Percentiles rank a stretch among this genome's conserved stretches.
These are phyloP conservation scores for Hirtodrosophila confusa DNA, from an alignment of 2,888 invertebrate genomes.

Conservation along the genomic window DNA sequence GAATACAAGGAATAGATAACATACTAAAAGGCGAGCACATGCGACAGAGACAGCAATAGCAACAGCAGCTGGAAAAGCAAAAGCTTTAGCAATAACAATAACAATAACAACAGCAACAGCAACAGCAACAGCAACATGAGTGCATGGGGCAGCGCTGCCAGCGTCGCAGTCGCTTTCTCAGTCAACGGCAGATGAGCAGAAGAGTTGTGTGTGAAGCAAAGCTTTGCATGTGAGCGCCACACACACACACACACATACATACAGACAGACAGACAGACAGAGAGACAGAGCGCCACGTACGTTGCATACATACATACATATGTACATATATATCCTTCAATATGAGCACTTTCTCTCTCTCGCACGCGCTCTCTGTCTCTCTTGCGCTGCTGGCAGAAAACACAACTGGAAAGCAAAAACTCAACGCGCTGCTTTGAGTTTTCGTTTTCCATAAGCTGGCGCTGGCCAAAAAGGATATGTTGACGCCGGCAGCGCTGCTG, in stretches of 20 bases:
- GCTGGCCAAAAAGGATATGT: slow-evolving; percentile 56
- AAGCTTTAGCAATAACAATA: slow-evolving; percentile 56
- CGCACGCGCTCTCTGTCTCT: slow-evolving; percentile 37
- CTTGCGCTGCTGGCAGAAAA: slow-evolving; percentile 14
- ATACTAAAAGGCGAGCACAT: slow-evolving; percentile 74
- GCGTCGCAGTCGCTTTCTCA: slow-evolving; percentile 32
- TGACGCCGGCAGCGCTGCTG: slow-evolving; percentile 41
- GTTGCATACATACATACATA: slow-evolving; percentile 39
- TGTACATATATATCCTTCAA: slow-evolving; percentile 22
- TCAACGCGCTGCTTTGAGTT: slow-evolving; percentile 68
- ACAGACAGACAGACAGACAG: slow-evolving; percentile 32
- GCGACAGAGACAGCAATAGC: slow-evolving; percentile 63
- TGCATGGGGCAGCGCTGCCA: slow-evolving; percentile 51
- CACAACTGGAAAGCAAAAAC: slow-evolving; percentile 67
- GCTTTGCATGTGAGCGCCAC: slow-evolving; percentile 64
- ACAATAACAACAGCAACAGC: slow-evolving; percentile 34
- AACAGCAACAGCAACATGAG: slow-evolving; percentile 19
- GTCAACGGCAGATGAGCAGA: slow-evolving; percentile 59
- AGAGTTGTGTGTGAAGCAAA: slow-evolving; percentile 64
- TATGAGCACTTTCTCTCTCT: slow-evolving; percentile 41
- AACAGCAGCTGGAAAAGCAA: slow-evolving; percentile 51
- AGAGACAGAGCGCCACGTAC: slow-evolving; percentile 57
- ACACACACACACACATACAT: slow-evolving; percentile 34
- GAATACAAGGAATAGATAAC: slow-evolving; percentile 76
- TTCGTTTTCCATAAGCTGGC: slow-evolving; percentile 72